phyloP scores from a whole-genome alignment of 2,888 invertebrate species.

The Aleiodes leptofemur region DNA sequence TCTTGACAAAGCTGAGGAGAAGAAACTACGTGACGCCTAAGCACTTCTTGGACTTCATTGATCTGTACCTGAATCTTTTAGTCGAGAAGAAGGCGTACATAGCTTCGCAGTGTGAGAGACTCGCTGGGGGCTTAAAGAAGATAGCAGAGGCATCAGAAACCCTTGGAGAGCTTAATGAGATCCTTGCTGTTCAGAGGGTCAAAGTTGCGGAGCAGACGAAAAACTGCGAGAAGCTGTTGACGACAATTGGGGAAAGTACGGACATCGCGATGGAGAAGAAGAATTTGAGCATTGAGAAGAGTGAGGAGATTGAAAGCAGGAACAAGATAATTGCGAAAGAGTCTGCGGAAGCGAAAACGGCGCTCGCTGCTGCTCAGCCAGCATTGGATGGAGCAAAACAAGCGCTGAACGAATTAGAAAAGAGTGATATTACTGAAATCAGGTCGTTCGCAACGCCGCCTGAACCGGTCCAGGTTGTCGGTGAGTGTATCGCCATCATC shows the following conservation, averaged over 20 bases:
- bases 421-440: slow-evolving; percentile 94
- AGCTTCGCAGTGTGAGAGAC: slow-evolving; percentile 72
- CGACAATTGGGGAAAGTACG: slow-evolving; percentile 85
- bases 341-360: slow-evolving; percentile 89
- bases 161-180: slow-evolving; percentile 86
- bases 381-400: slow-evolving; percentile 87
- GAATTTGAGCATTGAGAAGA: slow-evolving; percentile 86
- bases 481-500: slow-evolving; percentile 92
- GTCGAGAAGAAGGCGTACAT: slow-evolving; percentile 81
- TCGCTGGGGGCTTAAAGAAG: slow-evolving; percentile 79
- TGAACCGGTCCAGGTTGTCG: slow-evolving; percentile 91
- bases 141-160: slow-evolving; percentile 92
- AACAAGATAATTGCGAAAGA: slow-evolving; percentile 87
- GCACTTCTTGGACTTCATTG: slow-evolving; percentile 92
- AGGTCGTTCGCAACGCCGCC: slow-evolving; percentile 94
- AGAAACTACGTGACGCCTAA: slow-evolving; percentile 94
- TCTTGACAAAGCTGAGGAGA: slow-evolving; percentile 83
- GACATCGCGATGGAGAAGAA: slow-evolving; percentile 86
- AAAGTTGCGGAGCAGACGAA: slow-evolving; percentile 88
- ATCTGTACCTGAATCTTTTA: slow-evolving; percentile 85
- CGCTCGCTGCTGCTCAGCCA: slow-evolving; percentile 88
- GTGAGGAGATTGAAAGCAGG: slow-evolving; percentile 88
- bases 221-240: slow-evolving; percentile 87
- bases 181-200: slow-evolving; percentile 88
- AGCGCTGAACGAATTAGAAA: slow-evolving; percentile 89